Base-by-base conservation (phyloP, 2,113 vertebrate species). In the Anolis sagrei region DNA sequence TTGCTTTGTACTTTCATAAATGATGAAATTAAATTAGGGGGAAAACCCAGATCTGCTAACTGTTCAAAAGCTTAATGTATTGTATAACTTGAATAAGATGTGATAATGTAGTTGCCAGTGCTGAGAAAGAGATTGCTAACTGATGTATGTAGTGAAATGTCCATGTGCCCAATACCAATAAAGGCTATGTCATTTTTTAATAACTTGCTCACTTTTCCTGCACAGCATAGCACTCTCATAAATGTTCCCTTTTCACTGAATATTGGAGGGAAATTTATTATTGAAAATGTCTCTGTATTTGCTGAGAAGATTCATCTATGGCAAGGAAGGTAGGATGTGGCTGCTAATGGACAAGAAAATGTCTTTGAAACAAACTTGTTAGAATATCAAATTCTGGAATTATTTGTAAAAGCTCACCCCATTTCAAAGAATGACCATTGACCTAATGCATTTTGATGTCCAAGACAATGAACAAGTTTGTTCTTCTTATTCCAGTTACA, bases 51-150 rank as follows among this genome's bases (percentile, higher is more conserved):
- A 95, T 92, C 96, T 96, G 97, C 97, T 98, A 98, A 96, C 94
- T 94, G 83, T 92, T 94, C 91, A 91, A 96, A 95, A 93, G 85
- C 95, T 95, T 95, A 94, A 95, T 95, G 93, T 95, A 92, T 89
- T 95, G 95, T 87, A 95, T 95, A 95, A 95, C 91, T 94, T 95
- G 93, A 95, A 96, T 96, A 95, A 96, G 95, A 97, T 94, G 95
- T 94, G 95, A 94, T 96, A 96, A 97, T 96, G 95, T 96, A 96
- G 95, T 96, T 96, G 95, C 92, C 91, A 93, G 91, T 91, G 92
- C 92, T 93, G 95, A 96, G 96, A 96, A 87, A 91, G 91, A 89
- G 87, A 94, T 90, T 83, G 89, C 88, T 93, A 94, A 93, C 91
- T 93, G 95, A 95, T 93, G 87, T 93, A 94, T 92, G 91, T 93